These are phyloP conservation scores for Hybos culiciformis DNA, from an alignment of 2,888 invertebrate genomes.

Conservation along the genomic window DNA sequence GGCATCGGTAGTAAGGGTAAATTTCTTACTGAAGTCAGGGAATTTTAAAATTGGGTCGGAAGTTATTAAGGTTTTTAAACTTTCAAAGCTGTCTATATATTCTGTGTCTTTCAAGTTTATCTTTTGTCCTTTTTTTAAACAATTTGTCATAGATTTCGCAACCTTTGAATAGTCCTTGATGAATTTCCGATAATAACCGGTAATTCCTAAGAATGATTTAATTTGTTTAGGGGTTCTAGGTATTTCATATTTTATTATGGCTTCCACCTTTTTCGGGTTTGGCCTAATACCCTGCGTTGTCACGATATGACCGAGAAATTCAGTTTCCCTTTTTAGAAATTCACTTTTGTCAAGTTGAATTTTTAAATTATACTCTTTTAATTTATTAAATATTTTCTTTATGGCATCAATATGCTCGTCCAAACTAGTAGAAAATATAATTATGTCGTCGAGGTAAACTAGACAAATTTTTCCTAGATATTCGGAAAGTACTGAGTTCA, in stretches of 20 bases:
- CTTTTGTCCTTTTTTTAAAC: neutral
- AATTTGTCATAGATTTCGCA: constrained; percentile 1
- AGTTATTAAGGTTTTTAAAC: constrained; percentile 1
- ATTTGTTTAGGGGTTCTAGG: constrained; percentile 17
- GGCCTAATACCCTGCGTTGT: constrained; percentile 20
- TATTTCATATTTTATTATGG: constrained; percentile 16
- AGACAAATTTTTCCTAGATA: constrained; percentile 18
- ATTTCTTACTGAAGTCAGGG: constrained; percentile 22
- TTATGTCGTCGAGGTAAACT: constrained; percentile 23
- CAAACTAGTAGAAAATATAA: constrained; percentile 19
- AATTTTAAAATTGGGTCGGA: constrained; percentile 23
- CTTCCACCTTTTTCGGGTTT: constrained; percentile 20
- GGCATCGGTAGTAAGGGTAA: constrained; percentile 6
- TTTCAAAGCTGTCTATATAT: neutral
- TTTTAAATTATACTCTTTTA: constrained; percentile 6
- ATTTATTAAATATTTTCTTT: constrained; percentile 15
- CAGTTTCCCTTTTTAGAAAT: neutral
- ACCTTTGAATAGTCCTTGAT: constrained; percentile 10
- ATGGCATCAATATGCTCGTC: constrained; percentile 19
- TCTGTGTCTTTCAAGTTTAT: neutral
- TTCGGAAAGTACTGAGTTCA: constrained; percentile 17
- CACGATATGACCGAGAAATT: constrained; percentile 23
- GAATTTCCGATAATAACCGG: constrained; percentile 14
- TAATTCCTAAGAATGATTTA: constrained; percentile 7
- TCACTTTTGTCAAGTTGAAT: neutral